Evolutionary conservation across 2,797 vertebrate species (phyloP).

Genomic region (Oreortyx pictus): DNA sequence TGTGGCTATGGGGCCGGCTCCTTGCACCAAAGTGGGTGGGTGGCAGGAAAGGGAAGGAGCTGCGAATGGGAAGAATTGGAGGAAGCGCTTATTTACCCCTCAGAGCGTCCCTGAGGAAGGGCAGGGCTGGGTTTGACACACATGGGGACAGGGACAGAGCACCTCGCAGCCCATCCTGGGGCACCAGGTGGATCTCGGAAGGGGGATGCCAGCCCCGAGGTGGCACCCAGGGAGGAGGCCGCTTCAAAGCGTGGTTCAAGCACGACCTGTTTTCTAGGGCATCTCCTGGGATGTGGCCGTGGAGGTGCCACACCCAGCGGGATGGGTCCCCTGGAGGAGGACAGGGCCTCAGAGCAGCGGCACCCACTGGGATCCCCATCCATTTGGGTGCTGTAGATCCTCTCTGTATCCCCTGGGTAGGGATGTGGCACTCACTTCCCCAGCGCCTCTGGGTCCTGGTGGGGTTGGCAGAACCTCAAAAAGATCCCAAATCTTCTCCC

Average conservation of each 20-base stretch:
- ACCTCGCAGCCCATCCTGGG: background rate
- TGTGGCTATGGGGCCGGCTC: background rate
- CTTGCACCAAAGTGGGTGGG: constrained; percentile 23
- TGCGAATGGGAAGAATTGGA: constrained; percentile 77
- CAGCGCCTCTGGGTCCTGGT: background rate
- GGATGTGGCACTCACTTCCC: background rate
- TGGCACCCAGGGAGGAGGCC: background rate
- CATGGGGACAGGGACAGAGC: background rate
- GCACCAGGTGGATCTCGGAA: background rate
- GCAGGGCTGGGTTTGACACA: background rate
- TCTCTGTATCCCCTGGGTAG: fast-evolving
- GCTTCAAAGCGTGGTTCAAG: background rate
- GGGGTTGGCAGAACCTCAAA: fast-evolving
- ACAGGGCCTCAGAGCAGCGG: background rate
- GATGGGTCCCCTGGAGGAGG: background rate
- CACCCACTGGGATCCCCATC: fast-evolving
- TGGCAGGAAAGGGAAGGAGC: constrained; percentile 77
- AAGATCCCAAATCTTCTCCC: background rate
- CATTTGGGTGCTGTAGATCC: background rate
- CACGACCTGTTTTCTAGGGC: background rate
- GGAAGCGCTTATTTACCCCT: constrained; percentile 79
- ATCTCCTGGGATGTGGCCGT: background rate
- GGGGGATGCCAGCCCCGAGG: background rate
- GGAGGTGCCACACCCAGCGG: background rate
- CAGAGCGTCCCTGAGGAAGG: constrained; percentile 38